phyloP scores from a whole-genome alignment of 2,797 vertebrate genomes.

The Picus viridis region DNA sequence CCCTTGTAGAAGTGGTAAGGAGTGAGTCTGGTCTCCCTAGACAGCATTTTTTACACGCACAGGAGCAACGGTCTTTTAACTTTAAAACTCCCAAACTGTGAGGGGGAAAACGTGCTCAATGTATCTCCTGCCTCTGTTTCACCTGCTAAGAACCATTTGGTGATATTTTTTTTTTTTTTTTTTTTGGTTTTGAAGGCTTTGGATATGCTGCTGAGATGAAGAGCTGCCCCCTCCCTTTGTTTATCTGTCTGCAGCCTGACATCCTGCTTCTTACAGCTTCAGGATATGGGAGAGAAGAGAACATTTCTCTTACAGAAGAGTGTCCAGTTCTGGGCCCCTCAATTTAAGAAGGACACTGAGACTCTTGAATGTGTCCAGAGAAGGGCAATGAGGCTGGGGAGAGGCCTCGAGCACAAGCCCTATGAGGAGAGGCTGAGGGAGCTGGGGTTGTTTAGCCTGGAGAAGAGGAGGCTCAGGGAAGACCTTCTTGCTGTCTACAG shows the following conservation, averaged over 20 bases:
- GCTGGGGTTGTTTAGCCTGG: too few species aligned
- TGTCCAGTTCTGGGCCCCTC: too few species aligned
- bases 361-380: too few species aligned
- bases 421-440: too few species aligned
- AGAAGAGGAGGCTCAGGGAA: too few species aligned
- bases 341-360: too few species aligned
- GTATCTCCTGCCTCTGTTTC: neutral
- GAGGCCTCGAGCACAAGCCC: too few species aligned
- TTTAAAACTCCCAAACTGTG: neutral
- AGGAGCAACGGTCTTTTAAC: neutral
- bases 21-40: neutral
- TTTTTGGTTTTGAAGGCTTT: neutral
- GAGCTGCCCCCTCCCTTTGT: neutral
- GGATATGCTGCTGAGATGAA: constrained; percentile 6
- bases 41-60: neutral
- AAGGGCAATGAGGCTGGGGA: too few species aligned
- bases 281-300: neutral
- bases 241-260: neutral
- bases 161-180: neutral
- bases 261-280: neutral
- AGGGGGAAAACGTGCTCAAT: neutral
- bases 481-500: too few species aligned
- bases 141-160: neutral
- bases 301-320: neutral
- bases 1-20: neutral